A percentile compares a stretch with the other conserved stretches of the same genome.
phyloP scores from a whole-genome alignment of 2,113 vertebrate genomes.

The Oriolus oriolus region DNA sequence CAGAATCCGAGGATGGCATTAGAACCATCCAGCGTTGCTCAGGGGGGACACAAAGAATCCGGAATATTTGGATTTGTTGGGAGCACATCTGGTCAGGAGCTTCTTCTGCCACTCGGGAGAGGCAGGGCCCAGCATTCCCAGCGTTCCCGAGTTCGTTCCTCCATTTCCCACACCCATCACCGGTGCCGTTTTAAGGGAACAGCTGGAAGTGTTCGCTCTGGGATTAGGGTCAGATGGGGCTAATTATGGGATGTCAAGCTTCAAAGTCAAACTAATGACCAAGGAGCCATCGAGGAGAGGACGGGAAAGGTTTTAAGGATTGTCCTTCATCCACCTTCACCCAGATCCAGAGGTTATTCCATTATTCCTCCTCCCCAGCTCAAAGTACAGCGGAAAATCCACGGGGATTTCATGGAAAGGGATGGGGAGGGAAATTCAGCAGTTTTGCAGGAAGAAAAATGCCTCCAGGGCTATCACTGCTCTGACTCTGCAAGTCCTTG shows the following conservation, averaged over 20 bases:
- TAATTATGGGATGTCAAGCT: not conserved
- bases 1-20: not conserved
- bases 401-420: not conserved
- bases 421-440: not conserved
- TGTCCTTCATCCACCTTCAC: not conserved
- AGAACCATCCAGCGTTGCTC: not conserved
- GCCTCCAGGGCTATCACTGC: not conserved
- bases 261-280: not conserved
- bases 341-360: rapidly evolving
- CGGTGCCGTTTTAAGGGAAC: not conserved
- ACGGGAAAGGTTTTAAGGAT: not conserved
- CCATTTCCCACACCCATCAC: not conserved
- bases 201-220: not conserved
- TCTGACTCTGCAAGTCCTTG: not conserved
- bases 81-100: not conserved
- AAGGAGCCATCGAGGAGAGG: not conserved
- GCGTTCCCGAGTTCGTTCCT: rapidly evolving
- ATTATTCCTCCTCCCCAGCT: not conserved
- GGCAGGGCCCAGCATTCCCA: not conserved
- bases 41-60: not conserved
- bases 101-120: not conserved
- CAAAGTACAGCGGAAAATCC: rapidly evolving
- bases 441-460: not conserved
- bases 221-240: not conserved
- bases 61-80: rapidly evolving